Percentiles rank a stretch among this genome's conserved stretches.
phyloP scores from a whole-genome alignment of 92 coral and sea anemone species.

The Zoanthus solanderi region DNA sequence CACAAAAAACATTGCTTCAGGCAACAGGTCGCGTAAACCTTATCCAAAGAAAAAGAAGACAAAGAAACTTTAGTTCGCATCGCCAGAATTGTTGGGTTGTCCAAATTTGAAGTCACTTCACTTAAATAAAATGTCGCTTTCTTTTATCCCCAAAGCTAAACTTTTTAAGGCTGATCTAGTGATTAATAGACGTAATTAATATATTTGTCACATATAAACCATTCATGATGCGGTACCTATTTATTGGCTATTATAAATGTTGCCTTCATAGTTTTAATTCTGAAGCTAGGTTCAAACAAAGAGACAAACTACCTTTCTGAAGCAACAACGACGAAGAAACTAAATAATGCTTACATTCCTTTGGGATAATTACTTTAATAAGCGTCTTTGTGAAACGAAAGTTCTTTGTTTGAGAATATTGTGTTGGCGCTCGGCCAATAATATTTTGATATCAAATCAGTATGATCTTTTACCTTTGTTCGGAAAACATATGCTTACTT shows the following conservation, averaged over 20 bases:
- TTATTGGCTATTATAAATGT: too few relatives aligned
- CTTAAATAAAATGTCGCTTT: not conserved
- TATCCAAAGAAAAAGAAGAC: not conserved
- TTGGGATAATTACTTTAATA: not conserved
- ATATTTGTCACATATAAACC: not conserved
- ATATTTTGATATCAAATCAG: not conserved
- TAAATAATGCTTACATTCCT: too few relatives aligned
- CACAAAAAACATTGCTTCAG: not conserved
- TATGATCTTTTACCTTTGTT: not conserved
- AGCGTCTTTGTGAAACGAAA: not conserved
- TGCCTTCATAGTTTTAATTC: not conserved
- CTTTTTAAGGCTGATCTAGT: not conserved
- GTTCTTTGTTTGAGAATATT: not conserved
- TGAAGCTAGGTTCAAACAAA: too few relatives aligned
- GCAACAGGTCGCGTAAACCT: constrained; percentile 7
- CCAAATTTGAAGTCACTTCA: not conserved
- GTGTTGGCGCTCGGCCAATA: not conserved
- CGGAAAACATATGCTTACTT: not conserved
- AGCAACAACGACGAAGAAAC: not conserved
- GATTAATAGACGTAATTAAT: not conserved
- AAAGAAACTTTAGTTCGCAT: not conserved
- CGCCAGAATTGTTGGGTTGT: not conserved
- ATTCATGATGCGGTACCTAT: not conserved
- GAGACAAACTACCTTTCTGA: not conserved
- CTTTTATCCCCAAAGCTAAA: not conserved